Evolutionary conservation across 2,888 invertebrate species (phyloP).

Genomic region (Taphrorychus bicolor): DNA sequence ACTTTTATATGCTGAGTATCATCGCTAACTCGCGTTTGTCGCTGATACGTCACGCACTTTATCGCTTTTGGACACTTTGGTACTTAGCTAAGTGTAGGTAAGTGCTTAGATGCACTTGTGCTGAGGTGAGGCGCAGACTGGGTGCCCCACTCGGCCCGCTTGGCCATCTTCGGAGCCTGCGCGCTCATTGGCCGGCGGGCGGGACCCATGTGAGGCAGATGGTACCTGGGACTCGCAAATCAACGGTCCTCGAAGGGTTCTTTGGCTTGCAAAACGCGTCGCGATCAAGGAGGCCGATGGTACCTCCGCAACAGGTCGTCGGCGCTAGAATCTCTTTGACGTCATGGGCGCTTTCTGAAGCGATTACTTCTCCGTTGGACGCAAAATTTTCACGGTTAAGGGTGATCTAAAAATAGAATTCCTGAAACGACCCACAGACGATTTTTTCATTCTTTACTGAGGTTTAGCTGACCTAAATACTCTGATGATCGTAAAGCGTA

Average conservation of each 20-base stretch:
- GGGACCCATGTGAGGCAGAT: slow-evolving; percentile 56
- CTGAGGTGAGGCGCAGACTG: slow-evolving; percentile 38
- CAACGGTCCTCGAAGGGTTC: slow-evolving; percentile 46
- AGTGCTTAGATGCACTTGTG: slow-evolving; percentile 41
- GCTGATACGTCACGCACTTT: slow-evolving; percentile 34
- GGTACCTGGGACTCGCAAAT: slow-evolving; percentile 57
- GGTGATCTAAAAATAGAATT: not conserved
- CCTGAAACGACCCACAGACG: too few relatives aligned
- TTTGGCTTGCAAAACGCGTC: slow-evolving; percentile 34
- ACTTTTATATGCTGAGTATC: slow-evolving; percentile 12
- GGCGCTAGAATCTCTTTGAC: slow-evolving; percentile 22
- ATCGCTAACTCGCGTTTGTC: slow-evolving; percentile 23
- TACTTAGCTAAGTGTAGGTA: slow-evolving; percentile 45
- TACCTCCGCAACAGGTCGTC: slow-evolving; percentile 22
- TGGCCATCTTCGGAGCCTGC: slow-evolving; percentile 58
- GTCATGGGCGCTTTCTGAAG: slow-evolving; percentile 13
- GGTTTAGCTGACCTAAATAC: too few relatives aligned
- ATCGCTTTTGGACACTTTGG: slow-evolving; percentile 32
- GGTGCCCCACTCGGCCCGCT: slow-evolving; percentile 54
- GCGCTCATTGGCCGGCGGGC: slow-evolving; percentile 59
- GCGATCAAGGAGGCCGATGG: slow-evolving; percentile 27
- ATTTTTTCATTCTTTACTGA: too few relatives aligned
- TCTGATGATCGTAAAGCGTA: too few relatives aligned
- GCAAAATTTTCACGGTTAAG: too few relatives aligned
- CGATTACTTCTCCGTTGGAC: too few relatives aligned